Percentiles rank a stretch among this genome's conserved stretches.
These are phyloP conservation scores for Tiphia femorata DNA, from an alignment of 2,888 invertebrate genomes.

Conservation along the genomic window DNA sequence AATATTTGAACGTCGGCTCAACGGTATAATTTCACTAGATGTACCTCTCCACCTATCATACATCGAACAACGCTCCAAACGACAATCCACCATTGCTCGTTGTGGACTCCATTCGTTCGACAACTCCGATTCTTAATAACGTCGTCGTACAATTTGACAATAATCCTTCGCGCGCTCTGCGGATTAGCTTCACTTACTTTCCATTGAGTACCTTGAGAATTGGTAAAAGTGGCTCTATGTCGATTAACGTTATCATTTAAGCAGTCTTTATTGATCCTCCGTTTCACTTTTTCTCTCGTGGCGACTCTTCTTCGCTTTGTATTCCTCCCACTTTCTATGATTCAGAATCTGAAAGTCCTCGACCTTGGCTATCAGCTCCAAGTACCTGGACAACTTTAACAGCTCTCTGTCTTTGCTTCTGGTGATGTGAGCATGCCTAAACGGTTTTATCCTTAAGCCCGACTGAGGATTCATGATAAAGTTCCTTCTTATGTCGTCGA, in stretches of 20 bases:
- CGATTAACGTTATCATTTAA: background rate
- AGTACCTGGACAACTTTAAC: constrained; percentile 82
- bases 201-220: background rate
- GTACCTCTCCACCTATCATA: background rate
- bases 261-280: constrained; percentile 20
- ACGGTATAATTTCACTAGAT: background rate
- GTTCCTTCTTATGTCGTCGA: constrained; percentile 95
- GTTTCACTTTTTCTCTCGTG: constrained; percentile 27
- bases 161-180: no score
- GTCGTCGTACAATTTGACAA: no score
- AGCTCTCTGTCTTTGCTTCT: constrained; percentile 87
- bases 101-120: no score
- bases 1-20: background rate
- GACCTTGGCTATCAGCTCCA: constrained; percentile 84
- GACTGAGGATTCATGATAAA: constrained; percentile 98
- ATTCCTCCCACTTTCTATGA: constrained; percentile 93
- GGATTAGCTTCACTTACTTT: background rate
- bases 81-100: no score
- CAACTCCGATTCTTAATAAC: no score
- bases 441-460: constrained; percentile 91
- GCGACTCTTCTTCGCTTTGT: constrained; percentile 70
- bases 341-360: constrained; percentile 88
- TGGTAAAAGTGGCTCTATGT: no score
- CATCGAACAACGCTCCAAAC: constrained; percentile 1
- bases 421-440: constrained; percentile 91